These are phyloP conservation scores for Spea hammondii DNA, from an alignment of 2,797 vertebrate genomes.

Conservation along the genomic window DNA sequence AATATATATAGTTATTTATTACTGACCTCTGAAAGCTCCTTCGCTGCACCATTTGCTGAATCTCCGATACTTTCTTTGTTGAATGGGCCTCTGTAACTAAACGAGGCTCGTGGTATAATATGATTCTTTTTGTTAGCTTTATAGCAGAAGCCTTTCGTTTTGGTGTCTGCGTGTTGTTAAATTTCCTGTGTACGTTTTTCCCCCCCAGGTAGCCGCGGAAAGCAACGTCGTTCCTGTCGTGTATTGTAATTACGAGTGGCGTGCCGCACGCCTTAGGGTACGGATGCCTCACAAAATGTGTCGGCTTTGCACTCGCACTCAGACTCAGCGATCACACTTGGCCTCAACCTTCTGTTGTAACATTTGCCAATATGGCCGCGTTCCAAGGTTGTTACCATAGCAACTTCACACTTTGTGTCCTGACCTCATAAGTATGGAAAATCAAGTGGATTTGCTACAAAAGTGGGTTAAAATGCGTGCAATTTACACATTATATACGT, in stretches of 20 bases:
- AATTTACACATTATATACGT: no score
- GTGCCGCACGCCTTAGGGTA: background rate
- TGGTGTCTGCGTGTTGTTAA: no score
- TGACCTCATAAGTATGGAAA: background rate
- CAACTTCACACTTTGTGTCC: background rate
- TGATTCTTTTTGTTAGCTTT: no score
- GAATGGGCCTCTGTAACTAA: background rate
- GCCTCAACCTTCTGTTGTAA: background rate
- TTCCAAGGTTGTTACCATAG: background rate
- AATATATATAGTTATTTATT: no score
- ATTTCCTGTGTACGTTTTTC: no score
- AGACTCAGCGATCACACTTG: background rate
- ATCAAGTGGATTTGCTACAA: background rate
- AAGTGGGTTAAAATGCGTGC: no score
- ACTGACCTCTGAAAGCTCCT: background rate
- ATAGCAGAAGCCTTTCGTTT: no score
- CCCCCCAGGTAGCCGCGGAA: no score
- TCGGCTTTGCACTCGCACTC: background rate
- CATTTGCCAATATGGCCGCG: constrained; percentile 2
- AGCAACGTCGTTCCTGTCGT: no score
- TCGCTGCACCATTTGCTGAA: background rate
- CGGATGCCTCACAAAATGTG: background rate
- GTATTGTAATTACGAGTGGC: no score
- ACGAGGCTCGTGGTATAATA: background rate
- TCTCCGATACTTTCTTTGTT: constrained; percentile 11